phyloP scores from a whole-genome alignment of 2,888 invertebrate species.

The Thereva nobilitata region DNA sequence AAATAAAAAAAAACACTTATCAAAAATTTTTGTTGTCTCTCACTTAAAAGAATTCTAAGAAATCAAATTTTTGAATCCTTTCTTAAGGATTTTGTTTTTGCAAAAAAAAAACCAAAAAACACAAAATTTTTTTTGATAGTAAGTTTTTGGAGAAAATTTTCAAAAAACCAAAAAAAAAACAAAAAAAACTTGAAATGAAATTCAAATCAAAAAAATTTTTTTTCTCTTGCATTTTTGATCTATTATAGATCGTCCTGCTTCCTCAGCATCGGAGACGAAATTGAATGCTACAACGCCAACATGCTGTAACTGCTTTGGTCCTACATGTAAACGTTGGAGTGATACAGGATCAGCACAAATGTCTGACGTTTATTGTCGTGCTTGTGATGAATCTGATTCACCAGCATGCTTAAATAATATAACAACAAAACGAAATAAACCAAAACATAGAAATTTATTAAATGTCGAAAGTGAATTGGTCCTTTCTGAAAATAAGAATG shows the following conservation, averaged over 20 bases:
- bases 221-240: slow-evolving; percentile 45
- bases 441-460: slow-evolving; percentile 53
- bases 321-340: slow-evolving; percentile 50
- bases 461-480: slow-evolving; percentile 57
- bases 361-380: slow-evolving; percentile 66
- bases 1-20: no score
- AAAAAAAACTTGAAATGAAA: slow-evolving; percentile 14
- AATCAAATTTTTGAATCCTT: no score
- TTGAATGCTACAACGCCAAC: slow-evolving; percentile 51
- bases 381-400: slow-evolving; percentile 54
- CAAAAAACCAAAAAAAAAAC: background rate
- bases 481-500: slow-evolving; percentile 46
- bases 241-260: slow-evolving; percentile 61
- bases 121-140: background rate
- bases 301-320: slow-evolving; percentile 58
- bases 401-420: slow-evolving; percentile 62
- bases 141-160: background rate
- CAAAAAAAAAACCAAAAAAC: slow-evolving; percentile 14
- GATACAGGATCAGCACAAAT: slow-evolving; percentile 57
- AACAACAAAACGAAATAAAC: slow-evolving; percentile 52
- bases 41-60: no score
- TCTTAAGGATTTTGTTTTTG: no score
- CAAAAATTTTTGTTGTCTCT: no score
- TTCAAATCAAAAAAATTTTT: slow-evolving; percentile 30
- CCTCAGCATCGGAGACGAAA: slow-evolving; percentile 58